phyloP scores from a whole-genome alignment of 2,797 vertebrate genomes.

The Dromococcyx pavoninus region DNA sequence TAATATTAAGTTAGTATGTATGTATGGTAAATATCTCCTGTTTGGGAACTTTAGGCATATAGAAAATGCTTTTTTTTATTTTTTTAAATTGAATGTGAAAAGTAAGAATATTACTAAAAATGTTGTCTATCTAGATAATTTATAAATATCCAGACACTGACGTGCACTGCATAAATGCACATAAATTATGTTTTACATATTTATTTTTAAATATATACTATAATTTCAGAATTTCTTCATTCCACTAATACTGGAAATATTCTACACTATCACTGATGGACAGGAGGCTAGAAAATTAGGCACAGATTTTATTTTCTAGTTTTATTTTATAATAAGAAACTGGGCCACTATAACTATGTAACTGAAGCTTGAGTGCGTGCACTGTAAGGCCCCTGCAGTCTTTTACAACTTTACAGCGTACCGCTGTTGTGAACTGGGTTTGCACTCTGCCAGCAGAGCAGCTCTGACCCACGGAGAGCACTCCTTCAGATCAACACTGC shows the following conservation, averaged over 20 bases:
- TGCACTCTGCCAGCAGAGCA: slow-evolving; percentile 84
- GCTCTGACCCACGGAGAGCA: slow-evolving; percentile 92
- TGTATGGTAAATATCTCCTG: not conserved
- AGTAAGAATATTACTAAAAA: slow-evolving; percentile 1
- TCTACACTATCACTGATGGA: slow-evolving; percentile 59
- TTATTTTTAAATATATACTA: slow-evolving; percentile 26
- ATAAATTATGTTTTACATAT: not conserved
- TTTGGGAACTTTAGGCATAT: not conserved
- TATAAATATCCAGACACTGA: not conserved
- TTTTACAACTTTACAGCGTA: slow-evolving; percentile 79
- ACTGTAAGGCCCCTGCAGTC: slow-evolving; percentile 77
- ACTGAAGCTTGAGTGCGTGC: slow-evolving; percentile 76
- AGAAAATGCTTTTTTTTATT: not conserved
- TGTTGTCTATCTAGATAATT: not conserved
- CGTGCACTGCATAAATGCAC: slow-evolving; percentile 1
- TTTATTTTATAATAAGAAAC: slow-evolving; percentile 79
- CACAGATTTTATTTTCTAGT: slow-evolving; percentile 78
- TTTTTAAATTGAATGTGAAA: not conserved
- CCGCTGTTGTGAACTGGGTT: slow-evolving; percentile 81
- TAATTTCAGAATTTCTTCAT: slow-evolving; percentile 39
- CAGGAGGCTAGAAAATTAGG: slow-evolving; percentile 76
- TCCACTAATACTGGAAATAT: slow-evolving; percentile 45
- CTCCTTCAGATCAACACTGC: slow-evolving; percentile 87
- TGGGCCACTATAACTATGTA: slow-evolving; percentile 74
- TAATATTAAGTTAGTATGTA: not conserved